Conservation (phyloP, 2,888 invertebrate genomes). For the Sialis fuliginosa region DNA sequence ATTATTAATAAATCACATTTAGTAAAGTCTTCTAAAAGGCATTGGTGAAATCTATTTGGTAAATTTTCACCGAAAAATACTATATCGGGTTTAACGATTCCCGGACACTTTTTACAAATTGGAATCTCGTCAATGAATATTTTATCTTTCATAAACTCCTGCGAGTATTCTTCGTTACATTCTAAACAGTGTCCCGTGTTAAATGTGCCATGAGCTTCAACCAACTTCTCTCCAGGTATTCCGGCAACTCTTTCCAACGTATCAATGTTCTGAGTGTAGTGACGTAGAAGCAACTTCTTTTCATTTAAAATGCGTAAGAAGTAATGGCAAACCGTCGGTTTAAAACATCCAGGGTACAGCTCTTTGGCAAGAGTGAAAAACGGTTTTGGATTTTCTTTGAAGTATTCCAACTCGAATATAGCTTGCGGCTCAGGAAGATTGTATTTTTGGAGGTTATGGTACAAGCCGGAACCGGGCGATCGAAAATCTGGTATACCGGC, state of each 20-base stretch:
- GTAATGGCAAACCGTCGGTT: slow-evolving; percentile 81
- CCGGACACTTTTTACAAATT: slow-evolving; percentile 49
- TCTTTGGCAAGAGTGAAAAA: slow-evolving; percentile 85
- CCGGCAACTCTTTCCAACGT: slow-evolving; percentile 77
- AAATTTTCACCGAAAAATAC: slow-evolving; percentile 90
- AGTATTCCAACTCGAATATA: slow-evolving; percentile 82
- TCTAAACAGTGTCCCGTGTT: slow-evolving; percentile 69
- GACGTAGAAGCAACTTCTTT: slow-evolving; percentile 57
- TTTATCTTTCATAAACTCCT: slow-evolving; percentile 75
- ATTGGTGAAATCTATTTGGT: slow-evolving; percentile 56
- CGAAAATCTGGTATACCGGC: slow-evolving; percentile 95
- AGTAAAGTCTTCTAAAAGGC: slow-evolving; percentile 55
- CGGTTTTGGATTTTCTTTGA: slow-evolving; percentile 74
- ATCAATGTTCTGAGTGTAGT: slow-evolving; percentile 87
- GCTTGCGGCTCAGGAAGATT: slow-evolving; percentile 81
- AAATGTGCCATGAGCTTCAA: slow-evolving; percentile 93
- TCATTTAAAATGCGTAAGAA: slow-evolving; percentile 73
- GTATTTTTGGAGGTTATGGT: slow-evolving; percentile 80
- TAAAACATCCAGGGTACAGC: slow-evolving; percentile 70
- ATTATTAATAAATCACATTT: slow-evolving; percentile 83
- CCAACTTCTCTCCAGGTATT: slow-evolving; percentile 63
- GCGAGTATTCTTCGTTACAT: slow-evolving; percentile 52
- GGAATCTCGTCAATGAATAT: slow-evolving; percentile 60
- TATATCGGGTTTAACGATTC: slow-evolving; percentile 85
- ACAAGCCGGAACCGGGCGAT: slow-evolving; percentile 80